Base-by-base conservation (phyloP, 2,113 vertebrate genomes). In the Ia io region DNA sequence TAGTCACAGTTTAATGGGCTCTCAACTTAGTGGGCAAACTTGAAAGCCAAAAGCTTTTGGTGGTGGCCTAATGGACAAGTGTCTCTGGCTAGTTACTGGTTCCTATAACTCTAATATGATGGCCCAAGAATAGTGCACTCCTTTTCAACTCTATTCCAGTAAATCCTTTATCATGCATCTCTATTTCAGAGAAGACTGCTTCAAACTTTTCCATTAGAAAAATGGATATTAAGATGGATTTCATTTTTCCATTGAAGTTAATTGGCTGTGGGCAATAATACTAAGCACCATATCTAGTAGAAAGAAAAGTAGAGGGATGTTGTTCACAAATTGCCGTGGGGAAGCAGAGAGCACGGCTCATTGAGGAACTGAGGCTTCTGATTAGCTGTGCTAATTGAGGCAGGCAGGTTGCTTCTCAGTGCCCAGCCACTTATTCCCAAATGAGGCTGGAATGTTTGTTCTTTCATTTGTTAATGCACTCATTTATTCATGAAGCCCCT, bases 191-290 rank as follows among this genome's bases (percentile, higher is more conserved):
- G 95, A 90, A 95, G 42, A 93, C 85, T 96, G 73, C 91, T 25
- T 92, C 73, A 93, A 96, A 94, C 90, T 92, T 94, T 95, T 97
- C 95, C 95, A 95, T 97, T 96, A 97, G 90, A 96, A 94, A 96
- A 95, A 97, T 97, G 95, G 97, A 88, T 95, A 85, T 92, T 85
- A 86, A 97, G 96, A 97, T 97, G 78, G 78, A 97, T 97, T 96
- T 94, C 85, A 73, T 59, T 91, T 96, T 93, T 87, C 94, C 96
- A 96, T 83, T 85, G 96, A 83, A 95, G 94, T 84, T 97, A 97
- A 97, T 97, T 97, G 92, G 42, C 88, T 91, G 40, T 95, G 84
- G 61, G 32, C 76, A 96, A 90, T 96, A 96, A 93, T 95, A 74
- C 78, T 83, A 90, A 96, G 96, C 84, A 95, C 51, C 47, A 7